Evolutionary conservation across 2,113 vertebrate species (phyloP).

Genomic region (Microcebus ravelobensis): DNA sequence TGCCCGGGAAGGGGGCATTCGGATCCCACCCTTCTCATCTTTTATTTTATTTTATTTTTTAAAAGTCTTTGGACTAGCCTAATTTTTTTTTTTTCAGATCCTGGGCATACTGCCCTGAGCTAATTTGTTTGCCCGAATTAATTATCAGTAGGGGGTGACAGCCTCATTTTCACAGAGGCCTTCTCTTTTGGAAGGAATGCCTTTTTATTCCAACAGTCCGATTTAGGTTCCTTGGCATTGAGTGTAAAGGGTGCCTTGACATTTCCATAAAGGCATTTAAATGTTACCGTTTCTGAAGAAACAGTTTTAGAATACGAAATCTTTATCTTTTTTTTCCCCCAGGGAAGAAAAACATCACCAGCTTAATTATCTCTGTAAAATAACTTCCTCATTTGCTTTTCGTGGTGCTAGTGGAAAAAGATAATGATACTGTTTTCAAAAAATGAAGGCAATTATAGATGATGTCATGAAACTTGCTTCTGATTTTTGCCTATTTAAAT

Average conservation of each 20-base stretch:
- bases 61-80: not conserved
- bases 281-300: slow-evolving; percentile 54
- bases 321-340: slow-evolving; percentile 1
- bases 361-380: slow-evolving; percentile 58
- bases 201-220: slow-evolving; percentile 45
- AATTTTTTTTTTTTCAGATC: slow-evolving; percentile 34
- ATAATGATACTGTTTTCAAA: slow-evolving; percentile 39
- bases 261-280: slow-evolving; percentile 62
- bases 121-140: slow-evolving; percentile 68
- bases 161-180: slow-evolving; percentile 50
- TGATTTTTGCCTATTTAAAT: slow-evolving; percentile 42
- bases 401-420: slow-evolving; percentile 28
- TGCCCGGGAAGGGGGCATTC: not conserved
- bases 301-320: slow-evolving; percentile 58
- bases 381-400: slow-evolving; percentile 50
- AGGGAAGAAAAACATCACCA: slow-evolving; percentile 36
- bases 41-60: not conserved
- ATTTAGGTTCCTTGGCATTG: slow-evolving; percentile 9
- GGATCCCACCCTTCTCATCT: not conserved
- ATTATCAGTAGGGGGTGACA: slow-evolving; percentile 49
- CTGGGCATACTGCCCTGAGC: slow-evolving; percentile 28
- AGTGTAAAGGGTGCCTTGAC: slow-evolving; percentile 38
- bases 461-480: not conserved
- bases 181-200: slow-evolving; percentile 39
- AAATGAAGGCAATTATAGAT: slow-evolving; percentile 25